phyloP scores from a whole-genome alignment of 2,888 invertebrate species.

The Aelia acuminata region DNA sequence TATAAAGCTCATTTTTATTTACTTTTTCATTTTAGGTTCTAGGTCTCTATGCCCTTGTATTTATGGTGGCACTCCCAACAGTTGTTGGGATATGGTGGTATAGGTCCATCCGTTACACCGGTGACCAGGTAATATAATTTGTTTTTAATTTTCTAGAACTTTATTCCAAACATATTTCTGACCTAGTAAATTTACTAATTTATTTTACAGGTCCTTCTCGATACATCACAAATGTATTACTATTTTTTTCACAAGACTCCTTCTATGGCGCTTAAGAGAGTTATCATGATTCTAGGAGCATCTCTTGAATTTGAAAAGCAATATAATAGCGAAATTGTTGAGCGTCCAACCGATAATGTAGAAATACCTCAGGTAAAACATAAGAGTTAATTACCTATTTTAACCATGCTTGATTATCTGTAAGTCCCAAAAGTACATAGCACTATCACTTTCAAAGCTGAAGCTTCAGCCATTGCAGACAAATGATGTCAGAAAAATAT shows the following conservation, averaged over 20 bases:
- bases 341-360: conserved; percentile 92
- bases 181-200: background rate
- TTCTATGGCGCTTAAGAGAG: conserved; percentile 93
- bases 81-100: conserved; percentile 99
- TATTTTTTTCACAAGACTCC: conserved; percentile 97
- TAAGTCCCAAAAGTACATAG: too few relatives aligned
- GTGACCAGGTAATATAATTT: conserved; percentile 81
- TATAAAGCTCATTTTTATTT: background rate
- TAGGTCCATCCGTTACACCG: conserved; percentile 95
- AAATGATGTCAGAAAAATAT: too few relatives aligned
- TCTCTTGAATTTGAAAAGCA: conserved; percentile 96
- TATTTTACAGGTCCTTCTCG: conserved; percentile 83
- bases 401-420: too few relatives aligned
- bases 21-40: conserved; percentile 74
- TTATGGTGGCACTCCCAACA: conserved; percentile 96
- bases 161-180: background rate
- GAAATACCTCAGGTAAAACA: conserved; percentile 88
- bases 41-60: conserved; percentile 93
- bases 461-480: too few relatives aligned
- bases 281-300: conserved; percentile 96
- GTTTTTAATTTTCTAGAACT: background rate
- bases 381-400: background rate
- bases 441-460: too few relatives aligned
- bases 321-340: conserved; percentile 94
- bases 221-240: conserved; percentile 97